Evolutionary conservation across 2,888 invertebrate genomes (phyloP).

Genomic region (Rhingia rostrata): DNA sequence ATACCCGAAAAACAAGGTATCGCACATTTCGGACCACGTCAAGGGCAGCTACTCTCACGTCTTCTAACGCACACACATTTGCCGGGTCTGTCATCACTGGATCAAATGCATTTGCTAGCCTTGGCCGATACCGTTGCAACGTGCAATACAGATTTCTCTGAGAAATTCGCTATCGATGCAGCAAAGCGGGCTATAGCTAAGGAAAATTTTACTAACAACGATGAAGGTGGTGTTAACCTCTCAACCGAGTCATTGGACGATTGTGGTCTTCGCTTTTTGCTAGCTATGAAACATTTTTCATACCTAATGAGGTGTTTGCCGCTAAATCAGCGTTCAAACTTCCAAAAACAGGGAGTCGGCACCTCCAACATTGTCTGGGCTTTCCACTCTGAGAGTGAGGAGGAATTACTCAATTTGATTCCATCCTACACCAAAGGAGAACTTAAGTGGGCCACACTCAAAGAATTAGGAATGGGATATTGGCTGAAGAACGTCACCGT

Average conservation of each 20-base stretch:
- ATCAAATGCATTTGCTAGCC: slow-evolving; percentile 99
- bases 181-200: slow-evolving; percentile 87
- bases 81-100: slow-evolving; percentile 96
- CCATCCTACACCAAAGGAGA: slow-evolving; percentile 94
- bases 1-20: slow-evolving; percentile 89
- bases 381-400: slow-evolving; percentile 98
- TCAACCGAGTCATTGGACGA: slow-evolving; percentile 95
- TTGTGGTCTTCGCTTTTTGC: slow-evolving; percentile 96
- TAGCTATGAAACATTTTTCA: slow-evolving; percentile 98
- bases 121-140: slow-evolving; percentile 98
- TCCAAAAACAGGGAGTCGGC: slow-evolving; percentile 93
- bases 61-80: slow-evolving; percentile 97
- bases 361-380: slow-evolving; percentile 98
- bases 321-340: slow-evolving; percentile 91
- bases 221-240: slow-evolving; percentile 84
- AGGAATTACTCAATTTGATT: slow-evolving; percentile 94
- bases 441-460: slow-evolving; percentile 94
- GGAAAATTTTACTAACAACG: slow-evolving; percentile 85
- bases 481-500: slow-evolving; percentile 95
- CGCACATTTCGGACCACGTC: slow-evolving; percentile 93
- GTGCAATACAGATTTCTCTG: slow-evolving; percentile 94
- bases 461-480: slow-evolving; percentile 96
- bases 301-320: slow-evolving; percentile 97
- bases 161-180: slow-evolving; percentile 89
- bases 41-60: slow-evolving; percentile 92